Conservation (phyloP, 2,797 vertebrate genomes). For the Gobio occitaniae region DNA sequence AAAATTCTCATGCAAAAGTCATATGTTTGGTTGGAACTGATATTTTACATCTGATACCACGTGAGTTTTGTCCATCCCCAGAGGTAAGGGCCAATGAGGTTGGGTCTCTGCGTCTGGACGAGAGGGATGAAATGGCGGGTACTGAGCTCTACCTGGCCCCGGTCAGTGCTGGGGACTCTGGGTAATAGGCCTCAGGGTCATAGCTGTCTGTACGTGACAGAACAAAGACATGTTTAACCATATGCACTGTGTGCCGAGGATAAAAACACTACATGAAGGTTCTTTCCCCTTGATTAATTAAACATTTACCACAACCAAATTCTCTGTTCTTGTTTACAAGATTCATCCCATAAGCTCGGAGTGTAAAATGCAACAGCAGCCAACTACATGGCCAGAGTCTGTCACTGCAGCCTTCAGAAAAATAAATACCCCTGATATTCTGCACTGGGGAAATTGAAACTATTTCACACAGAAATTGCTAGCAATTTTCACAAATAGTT, state of each 20-base stretch:
- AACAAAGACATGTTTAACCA: background rate
- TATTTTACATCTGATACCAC: slow-evolving; percentile 80
- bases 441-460: background rate
- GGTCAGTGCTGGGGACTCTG: slow-evolving; percentile 96
- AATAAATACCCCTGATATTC: background rate
- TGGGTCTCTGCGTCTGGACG: slow-evolving; percentile 93
- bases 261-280: background rate
- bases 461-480: no score
- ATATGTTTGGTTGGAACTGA: background rate
- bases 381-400: slow-evolving; percentile 64
- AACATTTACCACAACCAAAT: background rate
- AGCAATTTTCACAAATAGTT: background rate
- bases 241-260: background rate
- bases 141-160: slow-evolving; percentile 87
- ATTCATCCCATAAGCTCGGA: no score
- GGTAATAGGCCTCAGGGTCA: slow-evolving; percentile 98
- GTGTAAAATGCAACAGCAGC: slow-evolving; percentile 61
- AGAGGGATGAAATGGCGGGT: slow-evolving; percentile 96
- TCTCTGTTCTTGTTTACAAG: background rate
- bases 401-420: slow-evolving; percentile 62
- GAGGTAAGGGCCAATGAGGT: slow-evolving; percentile 97
- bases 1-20: background rate
- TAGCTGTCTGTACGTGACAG: slow-evolving; percentile 86
- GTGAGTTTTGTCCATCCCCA: slow-evolving; percentile 87
- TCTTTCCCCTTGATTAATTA: background rate